A percentile compares a stretch with the other conserved stretches of the same genome.
Conservation (phyloP, 1,140 invertebrate species). For the Dendrolimus punctatus region DNA sequence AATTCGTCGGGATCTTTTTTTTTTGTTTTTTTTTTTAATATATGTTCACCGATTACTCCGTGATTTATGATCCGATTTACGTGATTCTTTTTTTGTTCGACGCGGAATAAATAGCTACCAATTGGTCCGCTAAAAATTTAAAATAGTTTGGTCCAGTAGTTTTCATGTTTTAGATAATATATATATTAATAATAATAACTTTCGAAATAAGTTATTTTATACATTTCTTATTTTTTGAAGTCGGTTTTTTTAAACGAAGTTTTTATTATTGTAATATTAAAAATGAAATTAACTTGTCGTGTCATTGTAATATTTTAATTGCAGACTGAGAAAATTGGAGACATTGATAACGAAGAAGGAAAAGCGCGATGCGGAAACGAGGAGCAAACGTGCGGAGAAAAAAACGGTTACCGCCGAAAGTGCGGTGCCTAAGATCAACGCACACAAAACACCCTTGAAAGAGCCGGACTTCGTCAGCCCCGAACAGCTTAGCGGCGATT, state of each 20-base stretch:
- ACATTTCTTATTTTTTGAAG: too few relatives aligned
- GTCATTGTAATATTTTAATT: slow-evolving; percentile 2
- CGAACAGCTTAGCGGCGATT: slow-evolving; percentile 43
- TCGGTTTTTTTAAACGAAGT: not conserved
- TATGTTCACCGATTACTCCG: too few relatives aligned
- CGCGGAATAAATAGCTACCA: too few relatives aligned
- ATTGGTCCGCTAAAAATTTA: too few relatives aligned
- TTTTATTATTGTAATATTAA: not conserved
- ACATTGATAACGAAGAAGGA: slow-evolving; percentile 22
- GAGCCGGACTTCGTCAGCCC: slow-evolving; percentile 49
- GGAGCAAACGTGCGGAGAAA: slow-evolving; percentile 13
- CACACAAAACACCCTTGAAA: slow-evolving; percentile 29
- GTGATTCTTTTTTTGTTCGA: too few relatives aligned
- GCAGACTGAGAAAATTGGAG: slow-evolving; percentile 47
- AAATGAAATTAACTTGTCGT: not conserved
- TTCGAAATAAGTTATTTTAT: too few relatives aligned
- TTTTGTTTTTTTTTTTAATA: too few relatives aligned
- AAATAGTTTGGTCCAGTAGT: too few relatives aligned
- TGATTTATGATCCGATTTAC: too few relatives aligned
- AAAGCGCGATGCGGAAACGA: slow-evolving; percentile 19
- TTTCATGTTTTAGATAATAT: too few relatives aligned
- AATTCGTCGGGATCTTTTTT: too few relatives aligned
- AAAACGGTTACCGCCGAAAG: slow-evolving; percentile 8
- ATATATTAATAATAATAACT: too few relatives aligned
- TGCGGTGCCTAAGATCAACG: slow-evolving; percentile 43